Evolutionary conservation across 2,888 invertebrate species (phyloP), one percentile per base, ranked within the genome.

Genomic region (Pollenia labialis): DNA sequence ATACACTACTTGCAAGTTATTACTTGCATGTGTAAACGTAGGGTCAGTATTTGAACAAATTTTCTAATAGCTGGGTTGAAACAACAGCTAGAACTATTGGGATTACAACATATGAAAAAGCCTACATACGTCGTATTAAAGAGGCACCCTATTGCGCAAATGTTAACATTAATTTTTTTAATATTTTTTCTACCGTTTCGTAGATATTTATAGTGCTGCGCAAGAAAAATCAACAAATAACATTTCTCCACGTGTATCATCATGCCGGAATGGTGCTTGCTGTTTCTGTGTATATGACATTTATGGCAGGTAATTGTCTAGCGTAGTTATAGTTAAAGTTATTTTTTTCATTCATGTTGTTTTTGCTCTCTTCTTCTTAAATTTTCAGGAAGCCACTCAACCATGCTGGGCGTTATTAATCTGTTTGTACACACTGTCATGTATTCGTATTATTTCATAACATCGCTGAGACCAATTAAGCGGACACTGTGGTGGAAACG

Each of bases 221-320:
- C 52, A 97, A 97, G 92, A 98, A 97, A 92, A 94, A 95, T 88
- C 95, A 95, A 88, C 97, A 98, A 93, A 94, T 97, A n/a, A 95
- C 96, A 32, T 97, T 97, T 90, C 94, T 98, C 18, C 98, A 98
- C 90, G 96, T 97, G 0, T 97, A 97, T 91, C 98, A 98, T 92
- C 98, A 98, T 72, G 94, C 95, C 0, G 96, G 97, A 0, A 97
- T 98, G 97, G 95, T 96, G 0, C 52, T 95, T 7, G 94, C 95
- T 0, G 93, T 94, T 81, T 97, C 96, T 96, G 91, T 93, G 16
- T 95, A 94, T 2, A 91, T 93, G 1, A 96, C 95, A 85, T 92
- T 92, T 87, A 85, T 94, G 89, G 91, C 94, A 92, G 97, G 97
- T 90, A 94, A 93, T 85, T 88, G 48, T 11, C 62, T 44, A 8